These are phyloP conservation scores for Bettongia penicillata DNA, from an alignment of 2,113 vertebrate genomes.

Conservation along the genomic window DNA sequence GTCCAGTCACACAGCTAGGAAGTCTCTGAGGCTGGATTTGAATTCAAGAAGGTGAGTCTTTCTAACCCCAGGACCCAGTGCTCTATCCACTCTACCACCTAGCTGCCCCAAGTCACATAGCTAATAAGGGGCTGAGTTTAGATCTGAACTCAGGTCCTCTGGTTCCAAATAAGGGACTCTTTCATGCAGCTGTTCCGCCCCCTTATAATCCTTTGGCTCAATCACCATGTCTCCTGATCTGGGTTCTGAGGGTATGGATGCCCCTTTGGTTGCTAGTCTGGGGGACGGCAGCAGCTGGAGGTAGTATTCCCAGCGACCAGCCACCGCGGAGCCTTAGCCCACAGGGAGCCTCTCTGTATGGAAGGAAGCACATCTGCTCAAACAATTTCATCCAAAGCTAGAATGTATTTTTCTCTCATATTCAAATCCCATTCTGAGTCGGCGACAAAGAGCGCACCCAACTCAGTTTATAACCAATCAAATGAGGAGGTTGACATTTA, in stretches of 20 bases:
- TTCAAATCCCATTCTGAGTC: not conserved
- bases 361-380: not conserved
- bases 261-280: not conserved
- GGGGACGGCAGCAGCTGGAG: not conserved
- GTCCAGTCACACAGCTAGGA: no score
- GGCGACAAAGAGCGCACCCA: conserved; percentile 22
- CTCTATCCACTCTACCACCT: not conserved
- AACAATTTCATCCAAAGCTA: not conserved
- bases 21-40: not conserved
- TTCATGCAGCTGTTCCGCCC: not conserved
- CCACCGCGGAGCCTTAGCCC: not conserved
- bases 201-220: not conserved
- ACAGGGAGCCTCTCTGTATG: not conserved
- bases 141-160: not conserved
- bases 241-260: not conserved
- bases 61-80: not conserved
- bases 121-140: not conserved
- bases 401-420: not conserved
- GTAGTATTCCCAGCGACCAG: not conserved
- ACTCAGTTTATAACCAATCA: conserved; percentile 36
- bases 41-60: not conserved
- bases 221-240: not conserved
- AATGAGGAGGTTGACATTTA: conserved; percentile 64
- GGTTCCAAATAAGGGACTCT: not conserved
- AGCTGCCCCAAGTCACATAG: not conserved